Evolutionary conservation across 1,140 invertebrate species (phyloP), one percentile per base, ranked within the genome.

Genomic region (Drosophila seguyi): DNA sequence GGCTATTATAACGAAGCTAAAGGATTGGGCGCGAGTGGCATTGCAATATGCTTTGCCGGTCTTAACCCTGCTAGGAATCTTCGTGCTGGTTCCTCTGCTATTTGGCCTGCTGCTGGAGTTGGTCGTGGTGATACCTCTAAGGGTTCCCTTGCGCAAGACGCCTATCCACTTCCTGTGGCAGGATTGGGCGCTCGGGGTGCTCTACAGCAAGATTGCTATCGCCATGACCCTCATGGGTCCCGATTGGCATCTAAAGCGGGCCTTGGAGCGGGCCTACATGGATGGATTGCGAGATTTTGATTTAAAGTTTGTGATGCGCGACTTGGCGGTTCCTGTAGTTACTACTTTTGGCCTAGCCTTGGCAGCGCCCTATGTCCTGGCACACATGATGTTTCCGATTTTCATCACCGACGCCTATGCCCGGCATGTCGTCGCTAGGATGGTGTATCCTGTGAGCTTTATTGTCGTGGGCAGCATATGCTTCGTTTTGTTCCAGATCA

Each of bases 141-240:
- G 98, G n/a, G 98, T 99, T 11, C 97, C 98, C 0, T 93, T 99
- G 4, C 96, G 98, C 81, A 98, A 99, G 93, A 98, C 98, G 18
- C 98, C 99, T 0, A 96, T 99, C 7, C 95, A 98, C 53, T 99
- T 99, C 92, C 95, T 99, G n/a, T 97, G 96, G 96, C 96, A 99
- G 94, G 98, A 99, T 93, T 99, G 98, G 98, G 98, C 98, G 0
- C 93, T 99, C 6, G 99, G 99, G 13, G 97, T 99, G 8, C 94
- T 99, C 0, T 99, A 99, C 91, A 99, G 98, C 3, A 99, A 99
- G 94, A 99, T 99, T 65, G 96, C 98, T n/a, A 98, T 98, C 81
- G 99, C 98, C 2, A 93, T 99, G 4, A 98, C 97, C 1, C 97
- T 99, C 95, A 99, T 99, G 98, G 98, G 98, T 0, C 99, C 98